Evolutionary conservation across 2,888 invertebrate species (phyloP), one percentile per base, ranked within the genome.

Genomic region (Ochropleura plecta): DNA sequence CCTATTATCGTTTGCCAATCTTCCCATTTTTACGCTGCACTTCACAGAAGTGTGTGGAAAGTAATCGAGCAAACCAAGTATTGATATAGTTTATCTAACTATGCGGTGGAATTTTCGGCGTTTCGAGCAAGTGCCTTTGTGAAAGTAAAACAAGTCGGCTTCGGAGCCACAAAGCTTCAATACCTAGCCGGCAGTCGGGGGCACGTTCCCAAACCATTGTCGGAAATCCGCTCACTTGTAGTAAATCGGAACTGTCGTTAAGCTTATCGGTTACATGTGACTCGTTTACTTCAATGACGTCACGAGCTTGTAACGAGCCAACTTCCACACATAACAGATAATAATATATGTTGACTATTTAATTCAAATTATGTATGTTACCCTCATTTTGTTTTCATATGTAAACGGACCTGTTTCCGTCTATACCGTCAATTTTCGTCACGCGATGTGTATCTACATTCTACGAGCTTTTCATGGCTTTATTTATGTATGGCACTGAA

Each of bases 211-310:
- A 81, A 82, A 82, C 88, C 88, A 91, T 90, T 90, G 88, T 90
- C 90, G 88, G 89, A 90, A 88, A 88, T 83, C 74, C 78, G 81
- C 83, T 83, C 86, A 76, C 82, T 84, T 83, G 82, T 87, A 88
- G 82, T 91, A 90, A 91, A 92, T 91, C 88, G 90, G 88, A 90
- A 92, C 89, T 91, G 92, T 91, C 91, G 90, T 92, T 92, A 92
- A 86, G 88, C 90, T 92, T 93, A 93, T 93, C 92, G 89, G 89
- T 86, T 88, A 88, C 90, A 89, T 89, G 89, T 90, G 89, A 90
- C 86, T 88, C 86, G 85, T 70, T 88, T 88, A 85, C 82, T 85
- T 85, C 81, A 82, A 84, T 88, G 89, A 89, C 86, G 86, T 88
- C 88, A 88, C 88, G 84, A 89, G 83, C 86, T 82, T 82, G 86